Conservation (phyloP, 2,888 invertebrate species). For the Cheilosia grossa region DNA sequence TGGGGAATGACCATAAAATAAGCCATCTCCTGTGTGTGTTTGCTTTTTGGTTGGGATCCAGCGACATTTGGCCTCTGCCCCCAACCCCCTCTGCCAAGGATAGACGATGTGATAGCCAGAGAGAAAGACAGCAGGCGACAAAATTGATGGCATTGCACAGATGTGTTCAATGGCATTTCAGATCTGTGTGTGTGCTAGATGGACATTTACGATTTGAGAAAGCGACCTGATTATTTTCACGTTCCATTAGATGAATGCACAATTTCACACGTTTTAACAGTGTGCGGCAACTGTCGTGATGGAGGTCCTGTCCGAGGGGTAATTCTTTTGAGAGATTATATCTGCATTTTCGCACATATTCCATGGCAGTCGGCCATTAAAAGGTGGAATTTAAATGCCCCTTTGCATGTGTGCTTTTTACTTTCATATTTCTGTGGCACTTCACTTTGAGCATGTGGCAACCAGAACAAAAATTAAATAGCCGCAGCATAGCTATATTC, state of each 20-base stretch:
- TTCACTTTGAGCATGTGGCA: neutral
- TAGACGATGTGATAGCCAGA: slow-evolving; percentile 5
- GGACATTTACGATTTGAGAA: slow-evolving; percentile 25
- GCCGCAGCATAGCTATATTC: slow-evolving; percentile 17
- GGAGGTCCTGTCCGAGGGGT: slow-evolving; percentile 25
- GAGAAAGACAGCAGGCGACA: neutral
- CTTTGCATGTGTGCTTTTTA: slow-evolving; percentile 62
- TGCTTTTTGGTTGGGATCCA: slow-evolving; percentile 4
- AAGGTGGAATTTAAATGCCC: slow-evolving; percentile 44
- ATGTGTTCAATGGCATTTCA: slow-evolving; percentile 23
- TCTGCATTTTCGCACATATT: slow-evolving; percentile 62
- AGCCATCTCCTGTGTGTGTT: slow-evolving; percentile 27
- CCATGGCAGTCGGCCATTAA: slow-evolving; percentile 47
- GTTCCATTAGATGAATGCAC: slow-evolving; percentile 25
- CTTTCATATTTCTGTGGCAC: slow-evolving; percentile 38
- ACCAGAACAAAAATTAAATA: neutral
- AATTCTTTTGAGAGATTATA: slow-evolving; percentile 61
- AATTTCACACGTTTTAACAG: neutral
- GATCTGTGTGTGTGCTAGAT: neutral
- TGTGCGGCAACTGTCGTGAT: slow-evolving; percentile 25
- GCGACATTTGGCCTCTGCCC: slow-evolving; percentile 22
- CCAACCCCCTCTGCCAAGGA: neutral
- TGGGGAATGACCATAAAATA: slow-evolving; percentile 51
- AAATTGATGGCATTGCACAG: slow-evolving; percentile 38
- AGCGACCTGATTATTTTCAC: slow-evolving; percentile 19